Evolutionary conservation across 1,140 invertebrate genomes (phyloP), one percentile per base, ranked within the genome.

Genomic region (Zaprionus inermis): DNA sequence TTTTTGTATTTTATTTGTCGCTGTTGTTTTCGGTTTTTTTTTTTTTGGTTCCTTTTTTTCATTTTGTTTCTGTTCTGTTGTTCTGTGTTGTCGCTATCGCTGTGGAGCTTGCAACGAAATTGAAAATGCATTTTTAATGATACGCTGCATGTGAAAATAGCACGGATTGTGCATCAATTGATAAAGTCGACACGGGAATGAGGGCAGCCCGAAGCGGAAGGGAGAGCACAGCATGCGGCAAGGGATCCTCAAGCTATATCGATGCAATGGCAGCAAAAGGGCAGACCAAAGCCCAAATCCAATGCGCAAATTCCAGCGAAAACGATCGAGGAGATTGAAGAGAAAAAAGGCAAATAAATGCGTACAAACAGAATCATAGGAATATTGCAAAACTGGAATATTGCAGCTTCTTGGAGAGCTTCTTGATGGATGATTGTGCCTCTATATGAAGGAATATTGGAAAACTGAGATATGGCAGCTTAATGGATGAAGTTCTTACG

Each of bases 91-190:
- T 41, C 22, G 58, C 54, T 54, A 32, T 24, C 55, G 38, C 55
- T 44, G 67, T 63, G 44, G 58, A 61, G 63, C 63, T 79, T 76
- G 72, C 72, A 54, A 76, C 76, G 81, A 84, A 83, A 83, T 83
- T 83, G 80, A 83, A 83, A 83, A 83, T 83, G 74, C 64, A 83
- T 83, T 83, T 83, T 83, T 83, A 83, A 83, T 83, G 80, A 83
- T 83, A 76, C 44, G 75, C 66, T 67, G 79, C 63, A 75, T 78
- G 76, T 66, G 72, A 63, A 70, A 70, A 74, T 74, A 70, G 70
- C 70, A 76, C 61, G 58, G 63, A 44, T 41, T 56, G 57, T 44
- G 68, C 68, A 71, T 64, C 58, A 70, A 79, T 78, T 66, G 63
- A 72, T 66, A 34, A 57, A 34, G 24, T 65, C 59, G 65, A 64